Conservation (phyloP, 2,888 invertebrate species). For the Autographa pulchrina region DNA sequence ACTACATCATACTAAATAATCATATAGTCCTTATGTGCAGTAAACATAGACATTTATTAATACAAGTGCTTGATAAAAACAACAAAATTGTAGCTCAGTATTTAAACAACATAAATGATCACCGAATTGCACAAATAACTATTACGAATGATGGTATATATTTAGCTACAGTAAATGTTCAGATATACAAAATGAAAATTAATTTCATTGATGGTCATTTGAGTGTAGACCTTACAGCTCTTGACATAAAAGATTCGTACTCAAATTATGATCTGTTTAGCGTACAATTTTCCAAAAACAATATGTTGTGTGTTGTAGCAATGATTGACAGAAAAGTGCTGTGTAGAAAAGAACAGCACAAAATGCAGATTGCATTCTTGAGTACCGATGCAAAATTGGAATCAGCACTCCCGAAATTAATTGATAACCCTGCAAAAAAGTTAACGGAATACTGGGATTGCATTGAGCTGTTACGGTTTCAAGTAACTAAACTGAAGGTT, state of each 20-base stretch:
- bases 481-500: slow-evolving; percentile 71
- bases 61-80: slow-evolving; percentile 68
- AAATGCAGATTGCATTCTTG: slow-evolving; percentile 72
- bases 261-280: slow-evolving; percentile 69
- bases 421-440: slow-evolving; percentile 71
- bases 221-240: slow-evolving; percentile 53
- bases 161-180: slow-evolving; percentile 72
- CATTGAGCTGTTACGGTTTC: slow-evolving; percentile 76
- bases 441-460: slow-evolving; percentile 77
- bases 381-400: slow-evolving; percentile 59
- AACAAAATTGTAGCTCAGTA: slow-evolving; percentile 68
- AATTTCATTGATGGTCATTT: slow-evolving; percentile 51
- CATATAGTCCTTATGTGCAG: slow-evolving; percentile 71
- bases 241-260: slow-evolving; percentile 68
- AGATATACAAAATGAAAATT: slow-evolving; percentile 71
- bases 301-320: slow-evolving; percentile 67
- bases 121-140: slow-evolving; percentile 72
- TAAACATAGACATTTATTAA: slow-evolving; percentile 80
- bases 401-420: slow-evolving; percentile 61
- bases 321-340: slow-evolving; percentile 70
- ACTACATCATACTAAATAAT: slow-evolving; percentile 61
- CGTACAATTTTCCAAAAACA: slow-evolving; percentile 70
- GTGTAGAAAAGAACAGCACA: slow-evolving; percentile 69
- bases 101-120: slow-evolving; percentile 77
- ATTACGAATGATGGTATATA: slow-evolving; percentile 62